Conservation (phyloP, 2,888 invertebrate genomes). For the Automeris io region DNA sequence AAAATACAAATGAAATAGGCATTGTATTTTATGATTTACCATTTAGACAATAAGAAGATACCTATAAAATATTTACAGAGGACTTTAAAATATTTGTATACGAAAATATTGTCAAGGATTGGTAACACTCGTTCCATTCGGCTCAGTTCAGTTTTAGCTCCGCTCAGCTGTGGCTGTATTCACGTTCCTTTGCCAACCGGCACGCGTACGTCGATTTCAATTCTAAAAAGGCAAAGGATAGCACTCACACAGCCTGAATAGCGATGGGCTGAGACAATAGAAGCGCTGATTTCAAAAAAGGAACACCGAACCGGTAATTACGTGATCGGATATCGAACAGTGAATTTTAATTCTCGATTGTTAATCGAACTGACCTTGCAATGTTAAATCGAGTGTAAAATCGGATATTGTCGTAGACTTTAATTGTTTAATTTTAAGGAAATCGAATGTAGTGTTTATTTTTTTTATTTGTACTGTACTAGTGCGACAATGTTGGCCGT, state of each 20-base stretch:
- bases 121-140: too few relatives aligned
- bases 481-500: slow-evolving; percentile 79
- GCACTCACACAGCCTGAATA: slow-evolving; percentile 25
- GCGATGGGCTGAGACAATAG: slow-evolving; percentile 36
- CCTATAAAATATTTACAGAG: too few relatives aligned
- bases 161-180: neutral
- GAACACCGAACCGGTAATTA: slow-evolving; percentile 14
- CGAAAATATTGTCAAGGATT: too few relatives aligned
- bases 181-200: slow-evolving; percentile 10
- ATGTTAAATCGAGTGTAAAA: slow-evolving; percentile 20
- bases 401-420: slow-evolving; percentile 18
- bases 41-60: too few relatives aligned
- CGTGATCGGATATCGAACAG: slow-evolving; percentile 10
- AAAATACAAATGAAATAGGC: too few relatives aligned
- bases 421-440: slow-evolving; percentile 13
- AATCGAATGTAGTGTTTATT: too few relatives aligned
- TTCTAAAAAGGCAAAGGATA: slow-evolving; percentile 26
- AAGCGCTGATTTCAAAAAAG: slow-evolving; percentile 26
- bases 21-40: too few relatives aligned
- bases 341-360: slow-evolving; percentile 2
- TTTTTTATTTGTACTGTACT: neutral
- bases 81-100: too few relatives aligned
- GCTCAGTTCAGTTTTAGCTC: neutral
- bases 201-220: slow-evolving; percentile 2
- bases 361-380: slow-evolving; percentile 16